These are phyloP conservation scores for Halcyon chelicuti DNA, from an alignment of 2,797 vertebrate species.

Conservation along the genomic window DNA sequence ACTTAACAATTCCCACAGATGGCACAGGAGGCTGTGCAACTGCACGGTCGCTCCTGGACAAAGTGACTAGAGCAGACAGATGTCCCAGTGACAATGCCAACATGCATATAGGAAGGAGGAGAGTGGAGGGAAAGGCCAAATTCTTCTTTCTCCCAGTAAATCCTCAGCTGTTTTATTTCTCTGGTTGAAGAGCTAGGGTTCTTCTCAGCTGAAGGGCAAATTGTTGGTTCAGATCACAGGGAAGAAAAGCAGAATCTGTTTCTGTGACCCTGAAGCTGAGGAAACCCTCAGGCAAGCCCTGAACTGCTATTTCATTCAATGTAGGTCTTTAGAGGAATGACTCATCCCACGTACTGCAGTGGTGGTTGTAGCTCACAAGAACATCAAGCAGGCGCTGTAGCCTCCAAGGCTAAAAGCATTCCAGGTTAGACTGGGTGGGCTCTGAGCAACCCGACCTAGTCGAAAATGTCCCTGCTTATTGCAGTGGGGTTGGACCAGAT, in stretches of 20 bases:
- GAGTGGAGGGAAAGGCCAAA: neutral
- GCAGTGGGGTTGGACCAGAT: neutral
- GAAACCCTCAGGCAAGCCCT: neutral
- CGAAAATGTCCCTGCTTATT: neutral
- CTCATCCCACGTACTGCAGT: neutral
- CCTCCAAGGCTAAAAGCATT: neutral
- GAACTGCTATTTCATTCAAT: neutral
- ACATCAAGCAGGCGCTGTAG: neutral
- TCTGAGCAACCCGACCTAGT: neutral
- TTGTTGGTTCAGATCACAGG: neutral
- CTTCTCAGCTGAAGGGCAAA: neutral
- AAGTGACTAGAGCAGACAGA: neutral
- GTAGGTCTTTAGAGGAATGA: neutral
- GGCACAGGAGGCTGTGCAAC: neutral
- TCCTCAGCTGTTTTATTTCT: neutral
- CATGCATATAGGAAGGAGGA: neutral
- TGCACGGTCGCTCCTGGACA: neutral
- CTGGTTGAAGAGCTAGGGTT: neutral
- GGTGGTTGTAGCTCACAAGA: neutral
- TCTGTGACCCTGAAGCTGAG: neutral
- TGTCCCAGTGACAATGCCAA: neutral
- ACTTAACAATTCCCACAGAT: neutral
- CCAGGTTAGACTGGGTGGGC: neutral
- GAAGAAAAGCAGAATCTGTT: neutral
- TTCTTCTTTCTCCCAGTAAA: neutral